Conservation (phyloP, 2,888 invertebrate species). For the Vesta saturnalis region DNA sequence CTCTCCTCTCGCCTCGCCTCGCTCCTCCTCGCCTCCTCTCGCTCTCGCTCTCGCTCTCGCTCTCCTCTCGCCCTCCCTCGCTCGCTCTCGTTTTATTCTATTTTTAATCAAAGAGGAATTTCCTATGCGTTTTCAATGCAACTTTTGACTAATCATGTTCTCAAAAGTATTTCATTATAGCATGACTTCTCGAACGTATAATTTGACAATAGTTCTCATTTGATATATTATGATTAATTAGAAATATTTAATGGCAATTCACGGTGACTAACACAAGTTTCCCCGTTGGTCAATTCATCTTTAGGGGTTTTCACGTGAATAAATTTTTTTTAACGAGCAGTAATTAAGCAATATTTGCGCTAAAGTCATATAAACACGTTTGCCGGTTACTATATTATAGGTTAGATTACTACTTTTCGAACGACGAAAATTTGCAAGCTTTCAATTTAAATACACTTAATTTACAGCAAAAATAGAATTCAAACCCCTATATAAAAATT, state of each 20-base stretch:
- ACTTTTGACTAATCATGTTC: too few relatives aligned
- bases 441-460: background rate
- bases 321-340: too few relatives aligned
- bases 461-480: background rate
- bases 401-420: background rate
- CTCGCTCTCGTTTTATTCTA: too few relatives aligned
- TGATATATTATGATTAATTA: constrained; percentile 11
- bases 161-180: background rate
- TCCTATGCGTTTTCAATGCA: too few relatives aligned
- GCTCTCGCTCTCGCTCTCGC: too few relatives aligned
- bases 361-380: background rate
- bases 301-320: background rate
- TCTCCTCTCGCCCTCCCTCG: too few relatives aligned
- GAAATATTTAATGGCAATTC: background rate
- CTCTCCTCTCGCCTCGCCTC: too few relatives aligned
- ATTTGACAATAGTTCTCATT: background rate
- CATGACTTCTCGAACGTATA: background rate
- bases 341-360: too few relatives aligned
- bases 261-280: constrained; percentile 29
- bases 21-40: too few relatives aligned
- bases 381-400: background rate
- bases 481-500: constrained; percentile 41
- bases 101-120: too few relatives aligned
- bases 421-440: background rate
- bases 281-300: background rate